phyloP scores from a whole-genome alignment of 2,797 vertebrate species.

The Eupleurogrammus muticus region DNA sequence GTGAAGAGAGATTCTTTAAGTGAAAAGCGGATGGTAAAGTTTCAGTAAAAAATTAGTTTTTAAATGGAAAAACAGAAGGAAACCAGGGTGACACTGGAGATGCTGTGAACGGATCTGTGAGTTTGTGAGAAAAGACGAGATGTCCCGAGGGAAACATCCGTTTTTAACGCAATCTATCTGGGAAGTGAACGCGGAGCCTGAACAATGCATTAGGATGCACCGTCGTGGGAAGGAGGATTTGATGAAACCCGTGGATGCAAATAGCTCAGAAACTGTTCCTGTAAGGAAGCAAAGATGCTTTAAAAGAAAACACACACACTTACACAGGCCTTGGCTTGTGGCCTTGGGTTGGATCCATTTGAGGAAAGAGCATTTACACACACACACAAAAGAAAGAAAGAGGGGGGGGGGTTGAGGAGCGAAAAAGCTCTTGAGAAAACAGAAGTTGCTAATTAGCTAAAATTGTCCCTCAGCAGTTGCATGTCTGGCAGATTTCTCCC shows the following conservation, averaged over 20 bases:
- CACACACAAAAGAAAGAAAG: slow-evolving; percentile 14
- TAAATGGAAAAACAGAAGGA: slow-evolving; percentile 28
- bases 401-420: slow-evolving; percentile 21
- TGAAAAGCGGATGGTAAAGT: no score
- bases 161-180: slow-evolving; percentile 21
- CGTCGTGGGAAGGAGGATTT: slow-evolving; percentile 58
- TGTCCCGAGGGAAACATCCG: slow-evolving; percentile 45
- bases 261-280: slow-evolving; percentile 59
- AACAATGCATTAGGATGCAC: slow-evolving; percentile 66
- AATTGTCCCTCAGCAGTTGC: slow-evolving; percentile 69
- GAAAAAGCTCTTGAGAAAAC: slow-evolving; percentile 69
- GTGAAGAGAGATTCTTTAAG: no score
- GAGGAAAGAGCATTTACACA: slow-evolving; percentile 50
- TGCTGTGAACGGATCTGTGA: slow-evolving; percentile 30
- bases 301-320: slow-evolving; percentile 34
- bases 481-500: slow-evolving; percentile 71
- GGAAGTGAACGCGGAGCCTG: slow-evolving; percentile 54
- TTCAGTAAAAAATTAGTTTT: background rate
- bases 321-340: slow-evolving; percentile 55
- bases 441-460: slow-evolving; percentile 79
- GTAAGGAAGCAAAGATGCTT: slow-evolving; percentile 55
- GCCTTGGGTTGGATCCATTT: slow-evolving; percentile 54
- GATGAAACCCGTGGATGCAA: slow-evolving; percentile 43
- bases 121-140: slow-evolving; percentile 35
- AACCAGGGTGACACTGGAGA: slow-evolving; percentile 44